Evolutionary conservation across 2,113 vertebrate species (phyloP).

Genomic region (Myotis brandtii): DNA sequence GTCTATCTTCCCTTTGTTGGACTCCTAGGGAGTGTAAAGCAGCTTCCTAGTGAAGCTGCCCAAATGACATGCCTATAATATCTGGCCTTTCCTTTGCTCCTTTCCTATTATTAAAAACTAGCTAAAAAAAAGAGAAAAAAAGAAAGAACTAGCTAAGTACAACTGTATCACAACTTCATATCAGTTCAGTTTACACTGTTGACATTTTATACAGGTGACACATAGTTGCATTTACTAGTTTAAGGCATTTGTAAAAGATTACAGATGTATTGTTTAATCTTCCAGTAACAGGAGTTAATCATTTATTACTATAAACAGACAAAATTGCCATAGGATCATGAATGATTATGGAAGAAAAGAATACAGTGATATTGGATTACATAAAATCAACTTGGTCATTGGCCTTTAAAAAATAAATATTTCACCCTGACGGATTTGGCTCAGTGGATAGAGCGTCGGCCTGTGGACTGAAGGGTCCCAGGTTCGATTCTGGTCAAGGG

Average conservation of each 20-base stretch:
- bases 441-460: no score
- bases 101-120: background rate
- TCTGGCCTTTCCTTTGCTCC: background rate
- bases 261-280: background rate
- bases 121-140: no score
- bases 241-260: background rate
- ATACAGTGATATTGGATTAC: background rate
- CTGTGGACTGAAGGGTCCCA: no score
- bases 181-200: background rate
- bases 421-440: no score
- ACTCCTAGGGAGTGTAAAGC: no score
- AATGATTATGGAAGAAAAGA: background rate
- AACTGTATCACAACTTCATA: background rate
- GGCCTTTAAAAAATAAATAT: background rate
- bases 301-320: background rate
- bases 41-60: no score
- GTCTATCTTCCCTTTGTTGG: no score
- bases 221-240: slow-evolving; percentile 37
- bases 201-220: background rate
- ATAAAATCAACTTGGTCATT: background rate
- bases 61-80: no score
- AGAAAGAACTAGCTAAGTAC: background rate
- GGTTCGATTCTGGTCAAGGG: no score
- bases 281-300: background rate
- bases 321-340: background rate